A percentile compares a stretch with the other conserved stretches of the same genome.
phyloP scores from a whole-genome alignment of 2,888 invertebrate genomes.

The Helicoverpa assulta region DNA sequence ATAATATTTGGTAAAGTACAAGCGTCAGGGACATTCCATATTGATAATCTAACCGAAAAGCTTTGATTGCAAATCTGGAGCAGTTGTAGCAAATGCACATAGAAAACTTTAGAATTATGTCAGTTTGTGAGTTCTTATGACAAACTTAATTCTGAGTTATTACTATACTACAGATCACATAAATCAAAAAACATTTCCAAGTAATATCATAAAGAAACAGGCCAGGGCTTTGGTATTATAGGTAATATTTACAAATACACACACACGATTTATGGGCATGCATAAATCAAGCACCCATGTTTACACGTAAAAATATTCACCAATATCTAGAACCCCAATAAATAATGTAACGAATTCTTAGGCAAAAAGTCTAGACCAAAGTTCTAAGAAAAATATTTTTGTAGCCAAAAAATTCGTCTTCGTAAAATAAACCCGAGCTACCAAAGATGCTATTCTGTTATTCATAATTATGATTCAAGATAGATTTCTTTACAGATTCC shows the following conservation, averaged over 20 bases:
- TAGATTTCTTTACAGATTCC: too few species aligned
- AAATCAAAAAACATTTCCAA: not conserved
- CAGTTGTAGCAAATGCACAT: too few species aligned
- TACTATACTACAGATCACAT: not conserved
- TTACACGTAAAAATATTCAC: not conserved
- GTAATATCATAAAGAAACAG: not conserved
- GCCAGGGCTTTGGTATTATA: not conserved
- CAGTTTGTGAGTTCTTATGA: too few species aligned
- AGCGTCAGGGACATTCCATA: too few species aligned
- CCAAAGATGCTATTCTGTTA: conserved; percentile 1
- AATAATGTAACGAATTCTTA: conserved; percentile 2
- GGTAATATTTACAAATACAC: not conserved
- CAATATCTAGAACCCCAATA: conserved; percentile 1
- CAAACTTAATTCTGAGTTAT: too few species aligned
- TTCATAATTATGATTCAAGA: not conserved
- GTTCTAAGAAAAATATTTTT: not conserved
- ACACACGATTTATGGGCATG: not conserved
- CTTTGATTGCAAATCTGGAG: too few species aligned
- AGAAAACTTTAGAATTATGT: too few species aligned
- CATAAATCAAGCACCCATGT: conserved; percentile 1
- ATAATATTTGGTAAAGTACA: too few species aligned
- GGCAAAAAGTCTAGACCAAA: conserved; percentile 1
- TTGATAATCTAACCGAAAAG: too few species aligned
- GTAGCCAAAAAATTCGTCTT: not conserved
- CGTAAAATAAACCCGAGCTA: not conserved